These are phyloP conservation scores for Rhopilema esculentum DNA, from an alignment of 30 jellyfish, hydroid and myxozoan species.

Conservation along the genomic window DNA sequence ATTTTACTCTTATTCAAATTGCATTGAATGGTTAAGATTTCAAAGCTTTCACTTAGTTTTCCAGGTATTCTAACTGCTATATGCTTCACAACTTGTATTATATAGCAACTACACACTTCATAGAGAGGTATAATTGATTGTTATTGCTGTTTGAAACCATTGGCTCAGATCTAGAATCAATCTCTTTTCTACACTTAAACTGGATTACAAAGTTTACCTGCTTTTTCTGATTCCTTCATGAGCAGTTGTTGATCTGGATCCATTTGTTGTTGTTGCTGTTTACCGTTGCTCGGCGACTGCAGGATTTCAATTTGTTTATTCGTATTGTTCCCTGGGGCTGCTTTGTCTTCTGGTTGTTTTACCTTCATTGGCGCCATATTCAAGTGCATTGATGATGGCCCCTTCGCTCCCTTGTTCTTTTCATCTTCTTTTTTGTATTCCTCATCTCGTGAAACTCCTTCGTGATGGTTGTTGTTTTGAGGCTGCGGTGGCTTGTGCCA, in stretches of 20 bases:
- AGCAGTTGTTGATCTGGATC: slow-evolving; percentile 71
- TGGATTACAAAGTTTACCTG: slow-evolving; percentile 48
- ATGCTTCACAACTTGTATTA: no score
- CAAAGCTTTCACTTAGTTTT: no score
- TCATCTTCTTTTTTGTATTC: slow-evolving; percentile 30
- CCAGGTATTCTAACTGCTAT: no score
- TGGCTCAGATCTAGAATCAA: no score
- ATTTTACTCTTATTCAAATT: not conserved
- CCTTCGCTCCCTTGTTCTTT: slow-evolving; percentile 29
- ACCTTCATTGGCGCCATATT: slow-evolving; percentile 15
- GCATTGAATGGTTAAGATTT: not conserved
- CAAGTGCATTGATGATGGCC: slow-evolving; percentile 33
- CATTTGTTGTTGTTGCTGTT: slow-evolving; percentile 50
- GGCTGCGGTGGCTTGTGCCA: slow-evolving; percentile 74
- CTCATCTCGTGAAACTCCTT: slow-evolving; percentile 65
- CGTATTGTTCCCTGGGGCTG: not conserved
- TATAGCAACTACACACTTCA: no score
- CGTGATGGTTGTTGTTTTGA: slow-evolving; percentile 24
- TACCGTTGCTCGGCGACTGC: slow-evolving; percentile 24
- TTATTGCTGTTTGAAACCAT: no score
- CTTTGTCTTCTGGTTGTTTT: slow-evolving; percentile 11
- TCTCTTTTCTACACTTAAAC: not conserved
- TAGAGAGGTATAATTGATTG: no score
- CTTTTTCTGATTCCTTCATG: slow-evolving; percentile 61
- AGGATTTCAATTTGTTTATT: slow-evolving; percentile 27